Evolutionary conservation across 2,888 invertebrate genomes (phyloP), one percentile per base, ranked within the genome.

Genomic region (Meta bourneti): DNA sequence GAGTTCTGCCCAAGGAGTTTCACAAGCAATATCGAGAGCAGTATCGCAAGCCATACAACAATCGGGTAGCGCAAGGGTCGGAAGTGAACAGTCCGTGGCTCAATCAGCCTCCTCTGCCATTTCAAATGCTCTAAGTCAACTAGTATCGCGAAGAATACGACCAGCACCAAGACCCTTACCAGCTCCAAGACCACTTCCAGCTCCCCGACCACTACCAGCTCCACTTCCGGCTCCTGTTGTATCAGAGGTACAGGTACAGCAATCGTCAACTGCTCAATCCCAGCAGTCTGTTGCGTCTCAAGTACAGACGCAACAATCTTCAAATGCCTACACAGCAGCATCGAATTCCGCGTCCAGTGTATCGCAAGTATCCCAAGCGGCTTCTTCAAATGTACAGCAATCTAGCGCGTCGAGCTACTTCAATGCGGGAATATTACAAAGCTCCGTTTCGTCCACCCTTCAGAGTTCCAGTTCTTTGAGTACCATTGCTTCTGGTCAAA

Each of bases 121-220:
- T 11, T 16, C 48, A 2, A 34, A n/a, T 51, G 16, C 81, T 8
- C 16, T 81, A 0, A 49, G 8, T 19, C n/a, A 70, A 71, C n/a
- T 81, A 9, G 69, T 75, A 51, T 11, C 48, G 5, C 54, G 8
- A 16, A 61, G n/a, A 48, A n/a, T 20, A 48, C 48, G 52, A 52
- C 79, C 78, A 8, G 77, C 34, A 4, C 19, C 77, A n/a, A 48
- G 49, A 49, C 85, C 86, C 7, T 7, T 69, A 11, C 86, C 86
- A 9, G 70, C 51, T 19, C 51, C 86, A 6, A 6, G 20, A 16
- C 86, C 70, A 6, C 0, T 11, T 6, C 69, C 85, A 0, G 86
- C 86, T 49, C 86, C 81, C 7, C 11, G 6, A n/a, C 19, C 20
- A n/a, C 1, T 34, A 0, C 16, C 19, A 13, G 61, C 61, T 8